Evolutionary conservation across 2,113 vertebrate species (phyloP).

Genomic region (Elgaria multicarinata): DNA sequence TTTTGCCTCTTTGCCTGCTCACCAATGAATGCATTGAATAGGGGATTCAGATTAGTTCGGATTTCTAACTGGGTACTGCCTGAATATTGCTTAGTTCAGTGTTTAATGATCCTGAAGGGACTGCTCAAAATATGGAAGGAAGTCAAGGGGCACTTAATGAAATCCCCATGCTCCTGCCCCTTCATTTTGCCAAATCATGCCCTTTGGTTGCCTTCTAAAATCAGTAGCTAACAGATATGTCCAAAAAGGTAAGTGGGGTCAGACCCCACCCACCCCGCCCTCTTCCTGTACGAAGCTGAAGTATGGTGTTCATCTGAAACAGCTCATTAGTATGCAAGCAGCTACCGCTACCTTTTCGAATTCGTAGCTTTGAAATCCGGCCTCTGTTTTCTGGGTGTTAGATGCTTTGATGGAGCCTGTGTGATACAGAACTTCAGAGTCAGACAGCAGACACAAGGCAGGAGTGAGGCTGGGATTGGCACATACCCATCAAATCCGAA

Average conservation of each 20-base stretch:
- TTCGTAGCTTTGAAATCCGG: slow-evolving; percentile 25
- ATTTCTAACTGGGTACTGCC: no score
- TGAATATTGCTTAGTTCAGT: fast-evolving
- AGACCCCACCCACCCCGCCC: background rate
- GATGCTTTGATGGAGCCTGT: background rate
- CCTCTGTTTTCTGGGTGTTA: background rate
- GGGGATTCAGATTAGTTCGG: no score
- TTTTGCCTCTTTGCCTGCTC: background rate
- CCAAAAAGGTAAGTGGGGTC: background rate
- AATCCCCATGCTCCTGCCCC: background rate
- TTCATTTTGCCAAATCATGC: background rate
- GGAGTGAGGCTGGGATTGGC: slow-evolving; percentile 18
- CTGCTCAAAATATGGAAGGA: background rate
- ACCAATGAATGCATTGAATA: no score
- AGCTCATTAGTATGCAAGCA: slow-evolving; percentile 6
- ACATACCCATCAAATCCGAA: slow-evolving; percentile 42
- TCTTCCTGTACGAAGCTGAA: background rate
- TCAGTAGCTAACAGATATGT: background rate
- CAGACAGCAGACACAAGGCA: background rate
- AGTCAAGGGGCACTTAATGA: background rate
- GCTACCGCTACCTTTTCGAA: background rate
- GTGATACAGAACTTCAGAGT: background rate
- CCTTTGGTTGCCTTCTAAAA: background rate
- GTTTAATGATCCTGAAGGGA: background rate
- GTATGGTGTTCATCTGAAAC: background rate